These are phyloP conservation scores for Eulacestoma nigropectus DNA, from an alignment of 2,113 vertebrate species.

Conservation along the genomic window DNA sequence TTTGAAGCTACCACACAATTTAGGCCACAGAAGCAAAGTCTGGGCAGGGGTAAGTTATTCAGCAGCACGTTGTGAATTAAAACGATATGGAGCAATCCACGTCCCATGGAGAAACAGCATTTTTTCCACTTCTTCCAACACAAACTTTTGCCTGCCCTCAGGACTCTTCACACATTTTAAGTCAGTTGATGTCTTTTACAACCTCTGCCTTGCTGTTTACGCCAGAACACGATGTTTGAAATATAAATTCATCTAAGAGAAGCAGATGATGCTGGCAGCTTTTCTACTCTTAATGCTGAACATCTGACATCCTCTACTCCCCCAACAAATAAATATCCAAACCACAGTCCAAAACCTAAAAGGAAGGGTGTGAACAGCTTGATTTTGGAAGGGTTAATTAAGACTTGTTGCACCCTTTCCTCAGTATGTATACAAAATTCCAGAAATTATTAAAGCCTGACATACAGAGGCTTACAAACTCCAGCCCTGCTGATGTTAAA, in stretches of 20 bases:
- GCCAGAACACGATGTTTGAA: neutral
- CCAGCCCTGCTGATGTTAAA: neutral
- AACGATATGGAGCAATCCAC: neutral
- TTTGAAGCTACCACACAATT: neutral
- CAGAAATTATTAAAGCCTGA: neutral
- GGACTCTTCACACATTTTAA: neutral
- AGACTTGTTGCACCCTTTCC: neutral
- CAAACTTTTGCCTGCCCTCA: neutral
- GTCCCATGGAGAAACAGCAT: neutral
- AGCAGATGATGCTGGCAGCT: neutral
- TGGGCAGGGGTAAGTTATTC: neutral
- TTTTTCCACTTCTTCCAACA: neutral
- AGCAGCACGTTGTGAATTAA: neutral
- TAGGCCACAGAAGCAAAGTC: neutral
- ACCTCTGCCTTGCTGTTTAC: neutral
- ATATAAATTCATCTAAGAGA: neutral
- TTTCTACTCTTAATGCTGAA: neutral
- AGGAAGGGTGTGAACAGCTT: neutral
- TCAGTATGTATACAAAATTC: neutral
- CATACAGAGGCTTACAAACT: neutral
- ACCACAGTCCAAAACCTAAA: neutral
- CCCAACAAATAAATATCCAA: neutral
- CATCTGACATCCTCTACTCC: neutral
- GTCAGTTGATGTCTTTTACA: neutral
- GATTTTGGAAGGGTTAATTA: neutral